Conservation (phyloP, 2,113 vertebrate species). For the Sitta europaea region DNA sequence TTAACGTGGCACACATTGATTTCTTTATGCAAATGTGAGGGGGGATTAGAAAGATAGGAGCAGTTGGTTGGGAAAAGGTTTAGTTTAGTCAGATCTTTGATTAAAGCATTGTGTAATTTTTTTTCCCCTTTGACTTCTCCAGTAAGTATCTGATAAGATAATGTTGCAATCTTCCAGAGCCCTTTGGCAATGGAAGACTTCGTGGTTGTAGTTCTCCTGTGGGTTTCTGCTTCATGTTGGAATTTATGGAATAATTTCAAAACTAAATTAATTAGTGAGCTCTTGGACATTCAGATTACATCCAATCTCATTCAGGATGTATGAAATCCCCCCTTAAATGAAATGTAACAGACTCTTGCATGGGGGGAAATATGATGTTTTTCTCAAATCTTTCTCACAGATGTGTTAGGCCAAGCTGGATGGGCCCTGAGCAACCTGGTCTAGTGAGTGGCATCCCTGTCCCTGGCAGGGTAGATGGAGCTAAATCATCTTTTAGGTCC, state of each 20-base stretch:
- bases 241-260: not conserved
- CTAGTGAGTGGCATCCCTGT: not conserved
- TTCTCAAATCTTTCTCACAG: not conserved
- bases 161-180: not conserved
- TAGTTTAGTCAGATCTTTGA: not conserved
- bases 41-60: not conserved
- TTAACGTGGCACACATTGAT: not conserved
- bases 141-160: not conserved
- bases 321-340: not conserved
- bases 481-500: too few species aligned
- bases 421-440: not conserved
- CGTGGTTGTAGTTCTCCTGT: not conserved
- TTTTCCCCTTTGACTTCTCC: not conserved
- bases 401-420: not conserved
- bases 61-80: not conserved
- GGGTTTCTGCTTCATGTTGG: not conserved
- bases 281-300: not conserved
- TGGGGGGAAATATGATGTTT: not conserved
- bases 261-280: not conserved
- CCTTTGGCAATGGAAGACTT: not conserved
- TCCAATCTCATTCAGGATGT: rapidly evolving
- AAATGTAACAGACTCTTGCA: not conserved
- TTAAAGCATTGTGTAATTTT: not conserved
- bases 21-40: not conserved
- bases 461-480: not conserved